Conservation (phyloP, 2,113 vertebrate species). For the Pongo pygmaeus region DNA sequence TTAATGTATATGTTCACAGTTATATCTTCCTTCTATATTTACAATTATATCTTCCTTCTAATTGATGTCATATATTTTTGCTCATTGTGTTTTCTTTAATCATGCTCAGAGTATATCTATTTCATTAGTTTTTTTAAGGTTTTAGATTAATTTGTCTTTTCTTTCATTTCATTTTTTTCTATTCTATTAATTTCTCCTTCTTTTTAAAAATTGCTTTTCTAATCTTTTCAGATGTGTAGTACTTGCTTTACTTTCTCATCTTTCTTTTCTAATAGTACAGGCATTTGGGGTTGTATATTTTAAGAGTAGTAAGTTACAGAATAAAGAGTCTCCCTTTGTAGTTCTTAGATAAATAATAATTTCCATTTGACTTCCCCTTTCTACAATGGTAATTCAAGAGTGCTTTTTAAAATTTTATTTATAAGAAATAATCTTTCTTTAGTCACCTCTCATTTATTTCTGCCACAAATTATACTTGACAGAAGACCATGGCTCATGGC, state of each 20-base stretch:
- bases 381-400: neutral
- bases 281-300: neutral
- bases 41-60: neutral
- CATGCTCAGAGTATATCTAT: neutral
- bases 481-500: neutral
- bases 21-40: neutral
- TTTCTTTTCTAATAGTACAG: neutral
- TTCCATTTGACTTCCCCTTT: neutral
- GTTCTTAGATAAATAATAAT: neutral
- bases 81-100: neutral
- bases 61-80: neutral
- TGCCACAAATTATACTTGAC: neutral
- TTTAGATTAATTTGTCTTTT: conserved; percentile 13
- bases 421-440: neutral
- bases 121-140: neutral
- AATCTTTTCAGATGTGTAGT: neutral
- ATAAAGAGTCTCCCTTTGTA: neutral
- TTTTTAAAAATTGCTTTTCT: neutral
- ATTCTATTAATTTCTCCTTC: neutral
- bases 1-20: neutral
- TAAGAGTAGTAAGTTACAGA: neutral
- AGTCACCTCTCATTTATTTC: neutral
- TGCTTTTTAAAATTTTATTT: neutral
- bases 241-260: neutral
- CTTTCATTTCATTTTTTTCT: neutral